Base-by-base conservation (phyloP, 2,888 invertebrate genomes). In the Osedax frankpressi region DNA sequence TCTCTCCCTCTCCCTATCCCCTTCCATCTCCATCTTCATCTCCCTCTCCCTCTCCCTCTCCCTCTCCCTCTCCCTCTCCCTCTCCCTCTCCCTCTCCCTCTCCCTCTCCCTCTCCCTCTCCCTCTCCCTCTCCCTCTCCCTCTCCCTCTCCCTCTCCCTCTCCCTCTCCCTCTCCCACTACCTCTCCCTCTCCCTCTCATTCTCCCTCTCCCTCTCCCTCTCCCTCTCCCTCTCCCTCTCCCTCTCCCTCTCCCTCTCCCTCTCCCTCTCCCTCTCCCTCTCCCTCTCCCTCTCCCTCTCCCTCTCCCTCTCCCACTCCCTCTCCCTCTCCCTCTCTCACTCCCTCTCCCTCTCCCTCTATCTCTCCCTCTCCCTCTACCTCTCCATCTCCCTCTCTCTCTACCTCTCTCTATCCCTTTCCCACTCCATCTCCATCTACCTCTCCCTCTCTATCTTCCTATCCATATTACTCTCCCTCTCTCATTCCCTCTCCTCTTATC, bases 401-500 rank as follows among this genome's bases (percentile, higher is more conserved):
- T n/a, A 6, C 65, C n/a, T 65, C 65, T 24, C 65, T 65, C 65
- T 24, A 6, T 65, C 65, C 65, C n/a, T 65, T 24, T 24, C 3
- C n/a, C 26, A 6, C n/a, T n/a, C 25, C 65, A 11, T n/a, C 11
- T 24, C n/a, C 6, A 6, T 24, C n/a, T n/a, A 3, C 65, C n/a
- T n/a, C 6, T 24, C 65, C 26, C 25, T 26, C 3, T n/a, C 65
- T 26, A 6, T n/a, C 26, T 26, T 24, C 26, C 25, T 24, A 6
- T 65, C 25, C 65, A 6, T n/a, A 3, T 26, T 24, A 6, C 25
- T 26, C 65, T 65, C 11, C 65, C 65, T n/a, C 11, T 24, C 65
- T n/a, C 65, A 11, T 24, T 65, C n/a, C 65, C 65, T n/a, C n/a
- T 24, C 65, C 26, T n/a, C 70, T 29, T 70, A 11, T 29, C 70